Conservation (phyloP, 1,140 invertebrate species). For the Zaprionus lachaisei region DNA sequence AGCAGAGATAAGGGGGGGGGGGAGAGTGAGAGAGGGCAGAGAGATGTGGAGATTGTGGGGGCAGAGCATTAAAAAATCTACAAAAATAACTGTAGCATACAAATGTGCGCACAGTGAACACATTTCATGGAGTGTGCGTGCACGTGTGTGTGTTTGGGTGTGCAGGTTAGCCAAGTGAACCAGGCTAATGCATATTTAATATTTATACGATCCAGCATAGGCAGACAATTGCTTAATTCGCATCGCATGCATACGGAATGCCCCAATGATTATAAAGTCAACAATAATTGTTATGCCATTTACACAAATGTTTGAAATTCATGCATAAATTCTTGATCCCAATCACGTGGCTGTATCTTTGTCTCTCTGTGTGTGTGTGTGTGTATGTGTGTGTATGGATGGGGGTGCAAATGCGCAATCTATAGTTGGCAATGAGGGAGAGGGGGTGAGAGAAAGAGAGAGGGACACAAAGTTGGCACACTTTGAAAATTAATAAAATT, state of each 20-base stretch:
- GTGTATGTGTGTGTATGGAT: neutral
- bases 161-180: constrained; percentile 42
- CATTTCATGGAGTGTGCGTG: constrained; percentile 29
- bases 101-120: constrained; percentile 58
- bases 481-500: neutral
- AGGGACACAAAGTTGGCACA: neutral
- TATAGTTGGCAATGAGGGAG: neutral
- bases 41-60: neutral
- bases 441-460: neutral
- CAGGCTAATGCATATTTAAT: constrained; percentile 78
- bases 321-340: constrained; percentile 24
- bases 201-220: constrained; percentile 52
- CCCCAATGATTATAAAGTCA: constrained; percentile 42
- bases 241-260: constrained; percentile 37
- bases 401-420: neutral
- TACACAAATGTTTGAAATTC: constrained; percentile 43
- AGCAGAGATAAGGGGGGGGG: neutral
- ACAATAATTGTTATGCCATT: constrained; percentile 49
- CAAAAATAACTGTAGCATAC: constrained; percentile 58
- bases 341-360: neutral
- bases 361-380: no score
- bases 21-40: neutral
- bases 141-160: constrained; percentile 2
- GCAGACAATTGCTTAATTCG: constrained; percentile 59
- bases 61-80: constrained; percentile 28